Evolutionary conservation across 2,113 vertebrate genomes (phyloP).

Genomic region (Centrocercus urophasianus): DNA sequence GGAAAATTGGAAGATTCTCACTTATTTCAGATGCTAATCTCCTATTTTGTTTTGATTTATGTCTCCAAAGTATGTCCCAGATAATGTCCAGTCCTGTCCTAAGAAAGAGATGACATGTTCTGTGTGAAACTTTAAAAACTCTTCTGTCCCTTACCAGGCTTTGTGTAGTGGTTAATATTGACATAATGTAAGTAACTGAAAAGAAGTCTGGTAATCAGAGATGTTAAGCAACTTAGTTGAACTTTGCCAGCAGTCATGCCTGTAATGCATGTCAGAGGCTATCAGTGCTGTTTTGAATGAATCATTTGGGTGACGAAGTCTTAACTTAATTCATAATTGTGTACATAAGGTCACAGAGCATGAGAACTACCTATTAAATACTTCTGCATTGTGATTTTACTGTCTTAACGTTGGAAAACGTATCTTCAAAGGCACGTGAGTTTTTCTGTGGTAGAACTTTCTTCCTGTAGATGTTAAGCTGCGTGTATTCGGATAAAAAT

Average conservation of each 20-base stretch:
- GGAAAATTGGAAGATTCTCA: background rate
- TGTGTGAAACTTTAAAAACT: background rate
- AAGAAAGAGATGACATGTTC: background rate
- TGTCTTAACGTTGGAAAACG: background rate
- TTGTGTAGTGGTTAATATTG: background rate
- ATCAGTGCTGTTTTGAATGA: background rate
- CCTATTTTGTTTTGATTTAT: background rate
- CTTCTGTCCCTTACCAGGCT: background rate
- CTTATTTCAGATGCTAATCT: background rate
- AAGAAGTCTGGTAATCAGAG: background rate
- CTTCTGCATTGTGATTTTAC: background rate
- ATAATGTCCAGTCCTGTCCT: background rate
- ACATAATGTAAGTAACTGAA: background rate
- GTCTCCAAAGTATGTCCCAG: background rate
- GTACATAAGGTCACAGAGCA: background rate
- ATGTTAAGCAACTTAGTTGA: background rate
- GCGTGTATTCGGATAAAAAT: background rate
- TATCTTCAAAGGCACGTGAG: background rate
- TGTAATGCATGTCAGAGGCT: background rate
- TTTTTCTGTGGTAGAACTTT: background rate
- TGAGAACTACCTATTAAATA: background rate
- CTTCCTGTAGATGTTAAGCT: background rate
- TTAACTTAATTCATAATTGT: background rate
- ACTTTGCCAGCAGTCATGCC: background rate
- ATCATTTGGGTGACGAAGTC: conserved; percentile 18